phyloP scores from a whole-genome alignment of 2,797 vertebrate genomes.

The Darevskia mixta region DNA sequence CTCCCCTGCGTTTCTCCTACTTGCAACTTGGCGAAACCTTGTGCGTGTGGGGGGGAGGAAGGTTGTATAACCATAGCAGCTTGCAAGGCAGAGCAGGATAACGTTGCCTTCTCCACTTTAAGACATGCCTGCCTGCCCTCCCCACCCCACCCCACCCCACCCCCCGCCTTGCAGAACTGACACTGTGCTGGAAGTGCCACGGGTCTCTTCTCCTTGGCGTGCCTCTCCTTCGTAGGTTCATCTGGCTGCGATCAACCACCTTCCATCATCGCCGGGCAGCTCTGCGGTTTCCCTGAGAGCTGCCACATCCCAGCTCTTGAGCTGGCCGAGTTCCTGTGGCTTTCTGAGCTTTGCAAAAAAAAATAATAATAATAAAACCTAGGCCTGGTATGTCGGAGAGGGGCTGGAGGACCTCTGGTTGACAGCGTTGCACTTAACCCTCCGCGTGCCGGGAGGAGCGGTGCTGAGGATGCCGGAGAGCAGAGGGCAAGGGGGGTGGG shows the following conservation, averaged over 20 bases:
- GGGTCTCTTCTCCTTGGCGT: neutral
- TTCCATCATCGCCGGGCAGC: constrained; percentile 9
- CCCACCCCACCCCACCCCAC: too few relatives aligned
- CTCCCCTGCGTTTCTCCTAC: neutral
- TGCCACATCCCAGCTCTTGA: constrained; percentile 43
- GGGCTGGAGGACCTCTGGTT: neutral
- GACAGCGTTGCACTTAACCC: neutral
- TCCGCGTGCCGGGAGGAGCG: neutral
- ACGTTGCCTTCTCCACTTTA: neutral
- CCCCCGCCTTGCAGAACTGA: neutral
- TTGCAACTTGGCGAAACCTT: neutral
- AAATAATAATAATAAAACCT: neutral
- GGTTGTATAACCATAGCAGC: too few relatives aligned
- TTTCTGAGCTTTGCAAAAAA: constrained; percentile 8
- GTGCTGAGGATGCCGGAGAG: neutral
- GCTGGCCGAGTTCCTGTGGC: constrained; percentile 20
- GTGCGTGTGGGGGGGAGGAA: neutral
- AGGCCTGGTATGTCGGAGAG: constrained; percentile 20
- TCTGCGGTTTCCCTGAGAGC: constrained; percentile 34
- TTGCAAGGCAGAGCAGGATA: neutral
- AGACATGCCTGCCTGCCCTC: neutral
- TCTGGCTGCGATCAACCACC: neutral
- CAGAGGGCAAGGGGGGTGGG: neutral
- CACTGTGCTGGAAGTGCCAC: neutral
- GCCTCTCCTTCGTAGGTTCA: neutral